Evolutionary conservation across 2,797 vertebrate genomes (phyloP).

Genomic region (Tokudaia muenninki): DNA sequence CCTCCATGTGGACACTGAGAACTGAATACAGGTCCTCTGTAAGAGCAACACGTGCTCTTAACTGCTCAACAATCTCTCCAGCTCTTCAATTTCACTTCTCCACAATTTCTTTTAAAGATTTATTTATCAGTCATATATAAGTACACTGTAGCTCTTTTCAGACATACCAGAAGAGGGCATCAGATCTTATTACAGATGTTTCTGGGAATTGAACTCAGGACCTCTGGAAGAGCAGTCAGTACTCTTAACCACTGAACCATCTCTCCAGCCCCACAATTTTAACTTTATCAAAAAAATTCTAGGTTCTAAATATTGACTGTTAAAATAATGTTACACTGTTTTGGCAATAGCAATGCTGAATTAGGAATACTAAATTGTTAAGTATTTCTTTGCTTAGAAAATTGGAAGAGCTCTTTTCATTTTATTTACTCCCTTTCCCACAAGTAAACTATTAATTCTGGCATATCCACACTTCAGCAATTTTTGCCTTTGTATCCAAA

Average conservation of each 20-base stretch:
- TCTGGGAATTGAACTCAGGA: not conserved
- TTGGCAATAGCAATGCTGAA: not conserved
- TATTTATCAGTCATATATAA: too few species aligned
- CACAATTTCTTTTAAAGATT: not conserved
- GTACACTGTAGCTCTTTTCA: too few species aligned
- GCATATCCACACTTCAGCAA: not conserved
- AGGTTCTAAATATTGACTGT: conserved; percentile 1
- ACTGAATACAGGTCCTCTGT: not conserved
- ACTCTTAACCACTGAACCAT: not conserved
- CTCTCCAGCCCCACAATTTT: not conserved
- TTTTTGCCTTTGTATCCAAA: conserved; percentile 45
- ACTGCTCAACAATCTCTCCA: not conserved
- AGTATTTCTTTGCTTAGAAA: not conserved
- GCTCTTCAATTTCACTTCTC: conserved; percentile 48
- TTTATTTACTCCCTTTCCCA: not conserved
- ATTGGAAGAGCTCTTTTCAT: not conserved
- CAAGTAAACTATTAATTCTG: conserved; percentile 6
- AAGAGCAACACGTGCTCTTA: not conserved
- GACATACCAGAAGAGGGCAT: too few species aligned
- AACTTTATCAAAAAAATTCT: not conserved
- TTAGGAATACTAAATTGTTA: conserved; percentile 17
- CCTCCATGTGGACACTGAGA: not conserved
- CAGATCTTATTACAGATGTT: not conserved
- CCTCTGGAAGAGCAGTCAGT: not conserved
- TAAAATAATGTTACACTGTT: conserved; percentile 31